Evolutionary conservation across 1,140 invertebrate species (phyloP).

Genomic region (Lepidurus couesii): DNA sequence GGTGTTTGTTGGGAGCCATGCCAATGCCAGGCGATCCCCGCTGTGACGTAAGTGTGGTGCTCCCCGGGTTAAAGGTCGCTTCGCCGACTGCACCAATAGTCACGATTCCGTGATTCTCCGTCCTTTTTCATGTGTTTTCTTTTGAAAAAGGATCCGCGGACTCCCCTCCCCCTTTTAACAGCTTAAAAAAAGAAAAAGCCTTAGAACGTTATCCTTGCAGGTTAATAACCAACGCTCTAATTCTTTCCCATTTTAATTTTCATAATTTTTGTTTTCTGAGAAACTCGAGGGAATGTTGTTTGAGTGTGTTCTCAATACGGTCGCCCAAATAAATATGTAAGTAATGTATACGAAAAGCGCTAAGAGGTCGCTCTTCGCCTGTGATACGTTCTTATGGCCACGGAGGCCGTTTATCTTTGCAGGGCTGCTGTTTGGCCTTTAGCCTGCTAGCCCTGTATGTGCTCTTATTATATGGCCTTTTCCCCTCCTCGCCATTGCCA

Average conservation of each 20-base stretch:
- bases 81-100: conserved; percentile 1
- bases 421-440: not conserved
- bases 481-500: not conserved
- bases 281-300: no score
- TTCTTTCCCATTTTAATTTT: no score
- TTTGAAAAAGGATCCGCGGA: no score
- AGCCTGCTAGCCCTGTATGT: not conserved
- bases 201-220: no score
- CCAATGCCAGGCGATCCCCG: not conserved
- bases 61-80: not conserved
- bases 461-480: no score
- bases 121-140: not conserved
- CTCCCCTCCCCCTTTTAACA: not conserved
- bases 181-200: no score
- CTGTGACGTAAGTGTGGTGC: not conserved
- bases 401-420: not conserved
- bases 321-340: no score
- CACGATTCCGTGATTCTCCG: conserved; percentile 1
- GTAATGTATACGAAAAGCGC: no score
- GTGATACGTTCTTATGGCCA: not conserved
- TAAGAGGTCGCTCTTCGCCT: not conserved
- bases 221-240: no score
- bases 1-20: conserved; percentile 7
- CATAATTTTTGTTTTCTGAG: no score
- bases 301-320: no score